Conservation (phyloP, 1,140 invertebrate species). For the Notospermus geniculatus region DNA sequence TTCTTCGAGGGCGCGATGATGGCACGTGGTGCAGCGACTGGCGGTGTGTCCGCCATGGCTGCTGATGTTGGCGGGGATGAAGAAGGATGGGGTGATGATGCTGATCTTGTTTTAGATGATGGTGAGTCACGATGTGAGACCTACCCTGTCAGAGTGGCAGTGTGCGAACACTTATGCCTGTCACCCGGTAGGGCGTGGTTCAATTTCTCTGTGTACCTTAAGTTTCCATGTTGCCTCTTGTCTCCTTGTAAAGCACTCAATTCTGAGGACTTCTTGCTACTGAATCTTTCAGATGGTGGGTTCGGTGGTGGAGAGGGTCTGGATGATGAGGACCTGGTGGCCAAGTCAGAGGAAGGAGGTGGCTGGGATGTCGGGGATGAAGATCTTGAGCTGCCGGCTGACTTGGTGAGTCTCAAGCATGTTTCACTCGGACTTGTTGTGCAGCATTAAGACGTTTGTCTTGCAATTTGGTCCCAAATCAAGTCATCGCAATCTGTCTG, state of each 20-base stretch:
- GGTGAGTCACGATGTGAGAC: slow-evolving; percentile 32
- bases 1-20: slow-evolving; percentile 75
- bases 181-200: too few relatives aligned
- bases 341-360: slow-evolving; percentile 55
- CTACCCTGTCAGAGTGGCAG: too few relatives aligned
- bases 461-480: too few relatives aligned
- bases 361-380: slow-evolving; percentile 96
- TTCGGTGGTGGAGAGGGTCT: slow-evolving; percentile 47
- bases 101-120: slow-evolving; percentile 68
- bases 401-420: slow-evolving; percentile 36
- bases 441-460: too few relatives aligned
- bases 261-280: not conserved
- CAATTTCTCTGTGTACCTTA: too few relatives aligned
- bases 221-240: too few relatives aligned
- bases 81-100: slow-evolving; percentile 88
- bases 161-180: too few relatives aligned
- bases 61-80: slow-evolving; percentile 37
- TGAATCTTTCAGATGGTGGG: slow-evolving; percentile 36
- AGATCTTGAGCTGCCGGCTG: slow-evolving; percentile 76
- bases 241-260: not conserved
- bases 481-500: too few relatives aligned
- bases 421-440: too few relatives aligned
- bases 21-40: slow-evolving; percentile 41
- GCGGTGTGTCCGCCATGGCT: slow-evolving; percentile 44
- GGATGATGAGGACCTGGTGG: slow-evolving; percentile 57